A percentile compares a stretch with the other conserved stretches of the same genome.
phyloP scores from a whole-genome alignment of 2,113 vertebrate species.

The Boulengeromyrus knoepffleri region DNA sequence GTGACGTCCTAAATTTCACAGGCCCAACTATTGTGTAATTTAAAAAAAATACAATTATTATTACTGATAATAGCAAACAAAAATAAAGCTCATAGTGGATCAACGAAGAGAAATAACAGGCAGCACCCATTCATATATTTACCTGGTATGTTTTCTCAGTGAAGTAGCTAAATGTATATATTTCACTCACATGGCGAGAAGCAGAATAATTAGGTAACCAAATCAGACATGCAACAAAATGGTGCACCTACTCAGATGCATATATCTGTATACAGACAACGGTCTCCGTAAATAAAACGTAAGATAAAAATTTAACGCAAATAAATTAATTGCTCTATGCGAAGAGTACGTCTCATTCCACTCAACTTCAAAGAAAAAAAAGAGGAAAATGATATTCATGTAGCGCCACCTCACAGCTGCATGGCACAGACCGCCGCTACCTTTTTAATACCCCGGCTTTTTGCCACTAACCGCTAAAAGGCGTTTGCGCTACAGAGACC shows the following conservation, averaged over 20 bases:
- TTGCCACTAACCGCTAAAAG: neutral
- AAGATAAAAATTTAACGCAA: neutral
- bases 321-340: neutral
- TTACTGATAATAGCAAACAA: neutral
- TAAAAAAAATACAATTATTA: neutral
- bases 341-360: neutral
- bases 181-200: neutral
- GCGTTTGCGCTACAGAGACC: neutral
- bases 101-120: neutral
- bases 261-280: neutral
- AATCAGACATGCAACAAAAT: conserved; percentile 11
- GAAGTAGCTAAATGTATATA: neutral
- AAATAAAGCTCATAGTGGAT: neutral
- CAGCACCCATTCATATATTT: neutral
- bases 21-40: neutral
- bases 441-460: neutral
- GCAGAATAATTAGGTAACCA: conserved; percentile 5
- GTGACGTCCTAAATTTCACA: neutral
- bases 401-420: conserved; percentile 11
- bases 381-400: neutral
- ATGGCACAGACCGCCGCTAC: neutral
- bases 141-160: neutral
- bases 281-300: conserved; percentile 11
- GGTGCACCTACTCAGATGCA: conserved; percentile 6
- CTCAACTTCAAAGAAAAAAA: conserved; percentile 22